Conservation (phyloP, 2,888 invertebrate species). For the Molanna angustata region DNA sequence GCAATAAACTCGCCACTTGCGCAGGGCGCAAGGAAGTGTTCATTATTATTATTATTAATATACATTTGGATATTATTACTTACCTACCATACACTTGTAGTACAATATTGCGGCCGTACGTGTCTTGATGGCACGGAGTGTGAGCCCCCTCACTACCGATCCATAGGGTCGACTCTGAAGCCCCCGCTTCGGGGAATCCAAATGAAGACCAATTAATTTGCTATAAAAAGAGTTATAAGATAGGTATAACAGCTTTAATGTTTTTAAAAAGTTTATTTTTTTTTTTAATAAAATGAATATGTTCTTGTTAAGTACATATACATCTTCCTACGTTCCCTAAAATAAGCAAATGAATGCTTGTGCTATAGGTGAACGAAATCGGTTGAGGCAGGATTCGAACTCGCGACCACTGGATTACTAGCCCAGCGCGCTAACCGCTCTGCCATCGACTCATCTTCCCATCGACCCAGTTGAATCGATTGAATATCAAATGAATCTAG, state of each 20-base stretch:
- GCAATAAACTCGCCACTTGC: not conserved
- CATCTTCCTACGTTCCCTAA: no score
- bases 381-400: no score
- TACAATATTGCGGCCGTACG: conserved; percentile 91
- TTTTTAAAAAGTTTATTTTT: not conserved
- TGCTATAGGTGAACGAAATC: no score
- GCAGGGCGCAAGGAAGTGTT: not conserved
- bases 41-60: no score
- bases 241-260: not conserved
- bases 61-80: no score
- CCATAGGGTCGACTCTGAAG: conserved; percentile 79
- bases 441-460: no score
- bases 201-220: conserved; percentile 63
- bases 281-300: not conserved
- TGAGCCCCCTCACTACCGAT: conserved; percentile 83
- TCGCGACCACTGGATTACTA: no score
- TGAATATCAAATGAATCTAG: no score
- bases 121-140: conserved; percentile 92
- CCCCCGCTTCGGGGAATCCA: conserved; percentile 67
- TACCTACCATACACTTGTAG: conserved; percentile 86
- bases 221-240: conserved; percentile 35
- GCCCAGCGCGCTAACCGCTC: no score
- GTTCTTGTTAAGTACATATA: no score
- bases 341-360: no score
- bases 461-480: no score